Conservation (phyloP, 1,140 invertebrate genomes). For the Heliconius hermathena region DNA sequence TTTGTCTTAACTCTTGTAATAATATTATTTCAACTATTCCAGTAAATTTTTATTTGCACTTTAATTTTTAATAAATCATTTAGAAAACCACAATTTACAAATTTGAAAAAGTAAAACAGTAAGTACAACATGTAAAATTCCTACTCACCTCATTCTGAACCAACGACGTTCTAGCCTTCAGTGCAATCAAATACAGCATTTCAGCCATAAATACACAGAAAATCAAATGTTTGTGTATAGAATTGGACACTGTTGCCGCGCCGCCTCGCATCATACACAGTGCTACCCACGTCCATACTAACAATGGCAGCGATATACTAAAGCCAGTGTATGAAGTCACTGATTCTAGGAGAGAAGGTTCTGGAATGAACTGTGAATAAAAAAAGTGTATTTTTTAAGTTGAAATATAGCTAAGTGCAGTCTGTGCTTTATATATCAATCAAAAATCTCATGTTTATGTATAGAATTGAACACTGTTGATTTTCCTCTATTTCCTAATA, state of each 20-base stretch:
- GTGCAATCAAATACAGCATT: conserved; percentile 92
- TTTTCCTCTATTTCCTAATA: too few relatives aligned
- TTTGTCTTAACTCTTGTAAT: too few relatives aligned
- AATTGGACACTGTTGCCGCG: conserved; percentile 94
- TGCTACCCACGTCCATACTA: conserved; percentile 88
- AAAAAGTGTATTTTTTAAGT: not conserved
- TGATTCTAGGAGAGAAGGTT: conserved; percentile 91
- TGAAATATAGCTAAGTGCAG: too few relatives aligned
- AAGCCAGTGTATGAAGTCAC: conserved; percentile 95
- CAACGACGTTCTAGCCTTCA: conserved; percentile 89
- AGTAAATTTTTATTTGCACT: too few relatives aligned
- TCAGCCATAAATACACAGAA: conserved; percentile 93
- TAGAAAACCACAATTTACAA: too few relatives aligned
- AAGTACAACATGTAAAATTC: too few relatives aligned
- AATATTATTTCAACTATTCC: too few relatives aligned
- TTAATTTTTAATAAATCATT: too few relatives aligned
- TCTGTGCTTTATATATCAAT: too few relatives aligned
- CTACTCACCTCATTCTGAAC: conserved; percentile 86
- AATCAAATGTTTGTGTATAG: conserved; percentile 96
- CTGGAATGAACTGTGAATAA: conserved; percentile 86
- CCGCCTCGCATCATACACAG: conserved; percentile 89
- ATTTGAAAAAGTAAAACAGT: too few relatives aligned
- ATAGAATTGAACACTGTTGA: too few relatives aligned
- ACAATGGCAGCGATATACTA: conserved; percentile 90
- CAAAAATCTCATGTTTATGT: too few relatives aligned